Base-by-base conservation (phyloP, 2,888 invertebrate genomes). In the Patella ulyssiponensis region DNA sequence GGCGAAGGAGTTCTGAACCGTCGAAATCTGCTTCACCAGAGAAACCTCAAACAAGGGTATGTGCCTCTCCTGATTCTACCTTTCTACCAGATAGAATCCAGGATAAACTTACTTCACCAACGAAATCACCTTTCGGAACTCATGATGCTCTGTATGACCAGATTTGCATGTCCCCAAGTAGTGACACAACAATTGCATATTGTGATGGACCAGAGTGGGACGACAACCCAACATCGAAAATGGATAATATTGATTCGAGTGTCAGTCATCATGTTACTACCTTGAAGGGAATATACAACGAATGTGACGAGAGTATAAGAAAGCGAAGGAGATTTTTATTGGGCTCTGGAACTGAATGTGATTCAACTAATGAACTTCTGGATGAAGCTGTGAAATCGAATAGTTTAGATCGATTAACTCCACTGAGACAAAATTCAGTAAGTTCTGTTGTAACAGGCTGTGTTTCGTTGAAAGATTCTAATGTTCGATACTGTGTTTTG, bases 101-200 rank as follows among this genome's bases (percentile, higher is more conserved):
- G 20, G 7, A n/a, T 9, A 64, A 64, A 64, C n/a, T 23, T 20
- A 14, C 12, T 12, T n/a, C 23, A 11, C 11, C 64, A 20, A n/a
- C 4, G n/a, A 23, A 20, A 64, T 23, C 64, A 9, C 11, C 64
- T 11, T 5, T 20, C 11, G 23, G 2, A 64, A 11, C 64, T 5
- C 11, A 23, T 20, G 20, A 64, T 64, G 3, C 9, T 9, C 23
- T n/a, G 11, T n/a, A 64, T 20, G 7, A n/a, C 12, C 23, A n/a
- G n/a, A 20, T 64, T 12, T 64, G 14, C 11, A n/a, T 23, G n/a
- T 11, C 23, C 9, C n/a, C 20, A 3, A 12, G 23, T 64, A 64
- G 64, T 64, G 64, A 64, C 20, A 23, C 64, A 64, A 64, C 64
- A 64, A 23, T 64, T n/a, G n/a, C 20, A 20, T 64, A 64, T n/a